A percentile compares a stretch with the other conserved stretches of the same genome.
Evolutionary conservation across 1,140 invertebrate species (phyloP).

Genomic region (Laupala kohalensis): DNA sequence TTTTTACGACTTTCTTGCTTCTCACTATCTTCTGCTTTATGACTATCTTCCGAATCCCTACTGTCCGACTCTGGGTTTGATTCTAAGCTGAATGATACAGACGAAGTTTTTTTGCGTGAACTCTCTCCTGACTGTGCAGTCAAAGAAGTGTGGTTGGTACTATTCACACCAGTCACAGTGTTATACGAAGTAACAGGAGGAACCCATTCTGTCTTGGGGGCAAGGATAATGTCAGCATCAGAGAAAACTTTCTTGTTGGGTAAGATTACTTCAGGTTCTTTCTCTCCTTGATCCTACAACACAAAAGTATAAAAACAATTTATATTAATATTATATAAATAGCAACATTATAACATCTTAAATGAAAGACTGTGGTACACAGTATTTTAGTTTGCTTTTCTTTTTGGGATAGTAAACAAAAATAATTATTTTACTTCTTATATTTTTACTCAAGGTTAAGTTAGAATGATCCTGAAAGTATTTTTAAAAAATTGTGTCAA

Average conservation of each 20-base stretch:
- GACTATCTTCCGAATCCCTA: slow-evolving; percentile 19
- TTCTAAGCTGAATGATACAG: slow-evolving; percentile 58
- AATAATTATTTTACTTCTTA: too few species aligned
- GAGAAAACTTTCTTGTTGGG: slow-evolving; percentile 38
- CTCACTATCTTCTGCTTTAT: slow-evolving; percentile 19
- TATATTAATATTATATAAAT: too few species aligned
- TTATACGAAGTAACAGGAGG: slow-evolving; percentile 38
- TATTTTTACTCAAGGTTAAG: too few species aligned
- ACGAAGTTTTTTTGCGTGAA: slow-evolving; percentile 52
- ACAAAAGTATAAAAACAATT: background rate
- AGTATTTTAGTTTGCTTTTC: too few species aligned
- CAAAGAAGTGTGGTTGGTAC: slow-evolving; percentile 31
- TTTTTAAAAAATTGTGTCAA: too few species aligned
- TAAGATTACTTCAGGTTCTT: background rate
- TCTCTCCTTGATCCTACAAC: background rate
- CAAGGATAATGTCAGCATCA: slow-evolving; percentile 71
- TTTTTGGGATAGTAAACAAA: too few species aligned
- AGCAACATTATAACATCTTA: too few species aligned
- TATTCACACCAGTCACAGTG: slow-evolving; percentile 25
- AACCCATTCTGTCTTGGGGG: slow-evolving; percentile 55
- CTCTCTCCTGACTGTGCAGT: slow-evolving; percentile 24
- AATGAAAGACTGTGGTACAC: too few species aligned
- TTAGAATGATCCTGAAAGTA: too few species aligned
- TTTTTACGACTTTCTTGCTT: slow-evolving; percentile 43
- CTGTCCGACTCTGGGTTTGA: slow-evolving; percentile 8